Evolutionary conservation across 2,113 vertebrate species (phyloP).

Genomic region (Gymnobelideus leadbeateri): DNA sequence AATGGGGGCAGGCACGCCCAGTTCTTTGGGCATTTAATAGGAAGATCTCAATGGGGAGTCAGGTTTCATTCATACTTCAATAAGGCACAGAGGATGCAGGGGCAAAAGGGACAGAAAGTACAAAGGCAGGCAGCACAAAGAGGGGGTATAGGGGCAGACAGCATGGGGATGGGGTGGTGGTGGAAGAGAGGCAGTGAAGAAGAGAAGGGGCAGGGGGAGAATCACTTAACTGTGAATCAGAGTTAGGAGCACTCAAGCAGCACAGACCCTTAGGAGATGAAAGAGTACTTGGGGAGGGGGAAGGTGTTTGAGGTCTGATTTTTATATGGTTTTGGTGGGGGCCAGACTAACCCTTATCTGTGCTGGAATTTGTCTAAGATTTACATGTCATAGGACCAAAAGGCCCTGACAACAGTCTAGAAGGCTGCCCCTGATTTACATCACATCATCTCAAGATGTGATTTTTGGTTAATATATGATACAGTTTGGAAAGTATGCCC

Average conservation of each 20-base stretch:
- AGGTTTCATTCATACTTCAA: background rate
- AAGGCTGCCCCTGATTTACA: background rate
- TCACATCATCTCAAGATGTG: background rate
- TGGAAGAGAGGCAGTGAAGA: background rate
- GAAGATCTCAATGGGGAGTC: background rate
- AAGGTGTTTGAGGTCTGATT: background rate
- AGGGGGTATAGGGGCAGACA: background rate
- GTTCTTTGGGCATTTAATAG: background rate
- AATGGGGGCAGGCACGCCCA: background rate
- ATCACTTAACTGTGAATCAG: background rate
- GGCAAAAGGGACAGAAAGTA: background rate
- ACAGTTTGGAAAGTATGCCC: background rate
- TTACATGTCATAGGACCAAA: background rate
- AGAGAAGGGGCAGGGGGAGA: background rate
- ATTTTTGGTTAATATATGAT: background rate
- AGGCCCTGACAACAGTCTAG: background rate
- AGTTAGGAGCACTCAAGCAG: background rate
- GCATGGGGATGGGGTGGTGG: background rate
- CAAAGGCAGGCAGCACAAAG: background rate
- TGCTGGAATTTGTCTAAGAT: background rate
- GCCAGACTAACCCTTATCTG: background rate
- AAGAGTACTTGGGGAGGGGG: background rate
- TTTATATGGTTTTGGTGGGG: background rate
- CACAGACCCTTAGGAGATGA: background rate
- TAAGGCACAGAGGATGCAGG: background rate